These are phyloP conservation scores for Zenarchopterus dispar DNA, from an alignment of 2,797 vertebrate species.

Conservation along the genomic window DNA sequence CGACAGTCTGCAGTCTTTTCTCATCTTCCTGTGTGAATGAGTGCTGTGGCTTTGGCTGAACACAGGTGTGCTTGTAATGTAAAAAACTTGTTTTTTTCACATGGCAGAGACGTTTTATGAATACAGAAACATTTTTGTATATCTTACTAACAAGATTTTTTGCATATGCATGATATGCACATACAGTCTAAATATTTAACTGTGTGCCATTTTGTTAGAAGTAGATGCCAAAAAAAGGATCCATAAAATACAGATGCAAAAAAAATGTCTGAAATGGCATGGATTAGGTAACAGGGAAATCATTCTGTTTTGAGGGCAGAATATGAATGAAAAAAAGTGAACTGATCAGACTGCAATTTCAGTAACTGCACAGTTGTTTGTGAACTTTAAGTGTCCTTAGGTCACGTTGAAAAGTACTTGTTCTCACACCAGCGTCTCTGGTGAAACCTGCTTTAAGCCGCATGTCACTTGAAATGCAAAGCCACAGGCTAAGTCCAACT, in stretches of 20 bases:
- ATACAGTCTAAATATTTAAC: too few relatives aligned
- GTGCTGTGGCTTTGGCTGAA: constrained; percentile 49
- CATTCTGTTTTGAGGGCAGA: background rate
- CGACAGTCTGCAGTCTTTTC: constrained; percentile 16
- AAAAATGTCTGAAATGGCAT: too few relatives aligned
- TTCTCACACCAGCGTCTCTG: constrained; percentile 19
- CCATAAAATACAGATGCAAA: too few relatives aligned
- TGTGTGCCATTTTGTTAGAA: too few relatives aligned
- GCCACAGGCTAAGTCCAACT: constrained; percentile 39
- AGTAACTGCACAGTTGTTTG: too few relatives aligned
- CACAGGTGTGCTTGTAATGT: constrained; percentile 45
- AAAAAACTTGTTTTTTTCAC: background rate
- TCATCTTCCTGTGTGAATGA: constrained; percentile 64
- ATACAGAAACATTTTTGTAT: too few relatives aligned
- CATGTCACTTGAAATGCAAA: constrained; percentile 20
- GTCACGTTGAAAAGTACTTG: too few relatives aligned
- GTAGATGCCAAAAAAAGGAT: too few relatives aligned
- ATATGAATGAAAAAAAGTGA: background rate
- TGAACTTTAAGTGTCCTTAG: too few relatives aligned
- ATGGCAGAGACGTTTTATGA: too few relatives aligned
- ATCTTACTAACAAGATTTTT: background rate
- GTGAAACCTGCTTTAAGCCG: background rate
- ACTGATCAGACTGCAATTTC: too few relatives aligned
- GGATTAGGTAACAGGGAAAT: background rate
- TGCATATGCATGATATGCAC: too few relatives aligned